Evolutionary conservation across 2,113 vertebrate species (phyloP), one percentile per base, ranked within the genome.

Genomic region (Cervus canadensis): DNA sequence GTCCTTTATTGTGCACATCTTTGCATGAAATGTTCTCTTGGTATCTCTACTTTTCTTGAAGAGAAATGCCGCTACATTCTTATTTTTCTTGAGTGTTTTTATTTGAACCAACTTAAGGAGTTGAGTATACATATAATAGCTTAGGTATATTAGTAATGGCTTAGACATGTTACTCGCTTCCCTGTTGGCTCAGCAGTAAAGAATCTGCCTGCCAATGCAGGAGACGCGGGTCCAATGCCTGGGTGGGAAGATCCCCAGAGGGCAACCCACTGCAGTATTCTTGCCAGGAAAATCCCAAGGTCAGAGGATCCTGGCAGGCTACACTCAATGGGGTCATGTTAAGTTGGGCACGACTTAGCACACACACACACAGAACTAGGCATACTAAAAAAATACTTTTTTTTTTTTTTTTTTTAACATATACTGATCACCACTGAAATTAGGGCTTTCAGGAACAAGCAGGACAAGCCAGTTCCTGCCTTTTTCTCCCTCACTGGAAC

Each of bases 51-150:
- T 25, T 74, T 88, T 95, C 89, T 71, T 81, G 16, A 95, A 78
- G 26, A 86, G 56, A 89, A 48, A 4, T 79, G 43, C 85, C 25
- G 36, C 33, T 85, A 54, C 48, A 45, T 96, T 96, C 36, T 17
- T 97, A 83, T 81, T 79, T 86, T 90, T 96, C 82, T 86, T 59
- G 16, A 95, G 64, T 59, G n/a, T 50, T 33, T 91, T 96, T 71
- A 48, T 91, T 95, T 89, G 96, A 86, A 60, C 33, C 45, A 96
- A n/a, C 33, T 89, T 84, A 79, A 87, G 52, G 93, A 64, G 56
- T 85, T 92, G 79, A 89, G 84, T 93, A 50, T 84, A 97, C 87
- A 90, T 78, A 89, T 57, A 59, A 57, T 87, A 79, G 23, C 12
- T 95, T 50, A 87, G 40, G 30, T 91, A 92, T 59, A 50, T 96